phyloP scores from a whole-genome alignment of 2,888 invertebrate genomes.

The Encarsia formosa region DNA sequence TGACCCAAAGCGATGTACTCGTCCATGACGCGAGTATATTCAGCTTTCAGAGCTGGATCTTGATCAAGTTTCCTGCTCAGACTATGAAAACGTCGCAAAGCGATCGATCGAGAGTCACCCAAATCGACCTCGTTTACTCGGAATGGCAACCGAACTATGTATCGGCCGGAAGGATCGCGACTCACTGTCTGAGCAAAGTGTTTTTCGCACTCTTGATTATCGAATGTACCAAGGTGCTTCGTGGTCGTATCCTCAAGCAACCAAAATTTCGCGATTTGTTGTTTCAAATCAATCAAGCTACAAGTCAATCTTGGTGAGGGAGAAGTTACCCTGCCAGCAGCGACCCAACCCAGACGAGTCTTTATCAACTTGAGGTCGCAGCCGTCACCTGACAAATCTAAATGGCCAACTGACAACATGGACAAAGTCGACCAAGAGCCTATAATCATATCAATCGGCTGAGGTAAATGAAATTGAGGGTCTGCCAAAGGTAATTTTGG shows the following conservation, averaged over 20 bases:
- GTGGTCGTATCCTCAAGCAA: slow-evolving; percentile 1
- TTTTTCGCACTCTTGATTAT: slow-evolving; percentile 4
- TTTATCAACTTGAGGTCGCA: slow-evolving; percentile 24
- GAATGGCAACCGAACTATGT: neutral
- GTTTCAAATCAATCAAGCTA: neutral
- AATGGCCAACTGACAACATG: slow-evolving; percentile 23
- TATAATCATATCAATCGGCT: slow-evolving; percentile 9
- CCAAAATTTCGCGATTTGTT: slow-evolving; percentile 5
- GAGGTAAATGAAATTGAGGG: slow-evolving; percentile 22
- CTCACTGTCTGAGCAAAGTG: slow-evolving; percentile 5
- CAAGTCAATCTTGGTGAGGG: neutral
- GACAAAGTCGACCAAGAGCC: slow-evolving; percentile 12
- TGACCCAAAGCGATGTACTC: slow-evolving; percentile 8
- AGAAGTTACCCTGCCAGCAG: neutral
- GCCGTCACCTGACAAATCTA: slow-evolving; percentile 14
- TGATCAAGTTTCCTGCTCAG: neutral
- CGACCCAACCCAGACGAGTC: slow-evolving; percentile 26
- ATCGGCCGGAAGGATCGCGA: neutral
- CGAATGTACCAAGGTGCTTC: neutral
- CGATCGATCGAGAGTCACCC: neutral
- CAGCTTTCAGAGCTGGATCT: neutral
- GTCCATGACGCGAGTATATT: slow-evolving; percentile 8
- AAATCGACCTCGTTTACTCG: no score
- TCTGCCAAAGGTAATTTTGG: slow-evolving; percentile 19
- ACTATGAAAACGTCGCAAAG: neutral